A percentile compares a stretch with the other conserved stretches of the same genome.
These are phyloP conservation scores for Coenonympha glycerion DNA, from an alignment of 2,888 invertebrate species.

Conservation along the genomic window DNA sequence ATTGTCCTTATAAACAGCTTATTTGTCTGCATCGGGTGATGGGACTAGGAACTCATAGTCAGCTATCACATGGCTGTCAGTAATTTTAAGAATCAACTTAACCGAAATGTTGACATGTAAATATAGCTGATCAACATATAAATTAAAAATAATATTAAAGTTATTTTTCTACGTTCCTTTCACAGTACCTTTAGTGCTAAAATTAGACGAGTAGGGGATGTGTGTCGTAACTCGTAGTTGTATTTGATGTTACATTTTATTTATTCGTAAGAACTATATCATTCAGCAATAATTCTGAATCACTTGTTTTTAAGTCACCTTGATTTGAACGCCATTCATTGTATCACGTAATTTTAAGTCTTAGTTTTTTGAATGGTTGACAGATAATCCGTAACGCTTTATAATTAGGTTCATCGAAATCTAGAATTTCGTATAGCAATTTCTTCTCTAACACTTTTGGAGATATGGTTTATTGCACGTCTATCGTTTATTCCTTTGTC, in stretches of 20 bases:
- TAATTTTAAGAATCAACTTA: slow-evolving; percentile 71
- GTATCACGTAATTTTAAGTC: slow-evolving; percentile 44
- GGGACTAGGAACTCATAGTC: slow-evolving; percentile 69
- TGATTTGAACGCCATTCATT: slow-evolving; percentile 27
- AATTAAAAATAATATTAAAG: slow-evolving; percentile 68
- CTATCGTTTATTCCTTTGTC: slow-evolving; percentile 27
- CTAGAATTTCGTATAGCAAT: slow-evolving; percentile 65
- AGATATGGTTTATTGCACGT: slow-evolving; percentile 60
- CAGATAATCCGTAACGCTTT: slow-evolving; percentile 72
- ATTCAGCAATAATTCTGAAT: slow-evolving; percentile 41
- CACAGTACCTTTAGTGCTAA: slow-evolving; percentile 51
- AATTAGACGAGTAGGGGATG: slow-evolving; percentile 32
- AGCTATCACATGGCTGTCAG: slow-evolving; percentile 77
- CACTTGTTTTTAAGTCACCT: slow-evolving; percentile 27
- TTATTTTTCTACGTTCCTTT: slow-evolving; percentile 75
- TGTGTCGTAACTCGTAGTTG: slow-evolving; percentile 35
- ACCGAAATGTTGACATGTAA: slow-evolving; percentile 73
- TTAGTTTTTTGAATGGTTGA: slow-evolving; percentile 53
- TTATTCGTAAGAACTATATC: slow-evolving; percentile 35
- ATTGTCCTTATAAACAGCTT: slow-evolving; percentile 33
- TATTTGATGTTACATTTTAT: slow-evolving; percentile 35
- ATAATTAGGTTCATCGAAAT: slow-evolving; percentile 73
- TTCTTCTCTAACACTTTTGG: slow-evolving; percentile 57
- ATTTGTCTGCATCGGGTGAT: slow-evolving; percentile 65
- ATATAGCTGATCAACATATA: slow-evolving; percentile 74